Conservation (phyloP, 2,113 vertebrate species). For the Ginglymostoma cirratum region DNA sequence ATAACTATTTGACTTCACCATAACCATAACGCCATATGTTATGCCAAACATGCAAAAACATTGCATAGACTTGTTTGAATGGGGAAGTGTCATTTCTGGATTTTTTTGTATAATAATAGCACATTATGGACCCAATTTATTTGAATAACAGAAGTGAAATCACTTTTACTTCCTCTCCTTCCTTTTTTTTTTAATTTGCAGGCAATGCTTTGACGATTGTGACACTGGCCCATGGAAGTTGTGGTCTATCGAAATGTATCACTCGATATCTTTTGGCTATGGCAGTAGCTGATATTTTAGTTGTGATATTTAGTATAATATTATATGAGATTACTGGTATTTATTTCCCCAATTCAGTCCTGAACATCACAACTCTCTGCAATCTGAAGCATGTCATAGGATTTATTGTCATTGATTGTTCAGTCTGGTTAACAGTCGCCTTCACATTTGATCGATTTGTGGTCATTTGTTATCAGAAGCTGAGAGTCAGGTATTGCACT, state of each 20-base stretch:
- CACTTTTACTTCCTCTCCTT: no score
- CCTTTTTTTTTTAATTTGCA: background rate
- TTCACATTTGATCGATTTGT: background rate
- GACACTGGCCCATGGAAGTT: background rate
- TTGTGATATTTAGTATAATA: background rate
- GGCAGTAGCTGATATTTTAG: no score
- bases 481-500: background rate
- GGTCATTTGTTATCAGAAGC: background rate
- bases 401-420: background rate
- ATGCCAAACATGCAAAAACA: no score
- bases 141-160: no score
- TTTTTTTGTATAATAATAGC: no score
- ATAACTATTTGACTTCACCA: constrained; percentile 76
- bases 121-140: no score
- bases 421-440: background rate
- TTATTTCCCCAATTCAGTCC: background rate
- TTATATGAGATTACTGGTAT: background rate
- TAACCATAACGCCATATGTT: constrained; percentile 79
- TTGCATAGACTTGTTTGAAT: no score
- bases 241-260: background rate
- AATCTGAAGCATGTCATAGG: background rate
- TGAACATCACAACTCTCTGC: background rate
- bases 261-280: background rate
- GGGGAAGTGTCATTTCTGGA: no score
- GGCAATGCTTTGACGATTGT: background rate